Base-by-base conservation (phyloP, 2,113 vertebrate genomes). In the Amia ocellicauda region DNA sequence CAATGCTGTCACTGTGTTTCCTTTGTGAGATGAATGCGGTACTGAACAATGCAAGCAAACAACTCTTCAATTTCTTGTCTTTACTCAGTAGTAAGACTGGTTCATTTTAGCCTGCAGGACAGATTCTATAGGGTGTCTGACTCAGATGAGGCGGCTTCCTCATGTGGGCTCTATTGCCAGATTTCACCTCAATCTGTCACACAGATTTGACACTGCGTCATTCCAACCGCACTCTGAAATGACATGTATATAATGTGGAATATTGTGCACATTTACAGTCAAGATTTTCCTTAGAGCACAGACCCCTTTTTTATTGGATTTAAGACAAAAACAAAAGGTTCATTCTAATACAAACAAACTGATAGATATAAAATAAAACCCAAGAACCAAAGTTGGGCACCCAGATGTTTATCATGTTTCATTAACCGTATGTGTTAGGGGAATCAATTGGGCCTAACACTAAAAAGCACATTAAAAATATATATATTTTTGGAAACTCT, bases 151-250 rank as follows among this genome's bases (percentile, higher is more conserved):
- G 89, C 76, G 84, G 88, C 80, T 90, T 90, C 90, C 91, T 88
- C 89, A 77, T 86, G 86, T 88, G 86, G 89, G 90, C 88, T 86
- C 86, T 87, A 87, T 92, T 90, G 80, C 90, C 90, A 86, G 91
- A 88, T 83, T 93, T 98, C 94, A 98, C 96, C 94, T 96, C 94
- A 99, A 98, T 98, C 94, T 98, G 95, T 99, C 95, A 96, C 87
- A 91, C 92, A 97, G 93, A 98, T 98, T 96, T 98, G 95, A 96
- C 95, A 94, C 93, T 74, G 78, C 86, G 85, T 93, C 90, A 90
- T 93, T 98, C 87, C 86, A 86, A 83, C 86, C 78, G 85, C 90
- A 88, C 91, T 92, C 90, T 82, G 92, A 91, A 94, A 86, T 98
- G 94, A 98, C 96, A 97, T 91, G 91, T 91, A 94, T 95, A 94